Percentiles rank a stretch among this genome's conserved stretches.
phyloP scores from a whole-genome alignment of 2,113 vertebrate species.

The Spea multiplicata region DNA sequence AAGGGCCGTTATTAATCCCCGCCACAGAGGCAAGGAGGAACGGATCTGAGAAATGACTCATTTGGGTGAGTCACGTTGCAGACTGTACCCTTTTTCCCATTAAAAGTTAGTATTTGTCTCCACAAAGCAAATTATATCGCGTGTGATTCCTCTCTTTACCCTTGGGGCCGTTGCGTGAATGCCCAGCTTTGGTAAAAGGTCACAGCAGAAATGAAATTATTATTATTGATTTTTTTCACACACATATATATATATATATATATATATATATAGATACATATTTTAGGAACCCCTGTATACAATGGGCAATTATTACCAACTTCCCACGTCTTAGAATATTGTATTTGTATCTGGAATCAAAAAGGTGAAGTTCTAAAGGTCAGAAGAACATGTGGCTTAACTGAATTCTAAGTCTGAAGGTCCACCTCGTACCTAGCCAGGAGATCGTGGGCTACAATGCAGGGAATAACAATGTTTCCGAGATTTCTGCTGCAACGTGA shows the following conservation, averaged over 20 bases:
- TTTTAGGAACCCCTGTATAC: slow-evolving; percentile 1
- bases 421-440: not conserved
- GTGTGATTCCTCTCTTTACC: not conserved
- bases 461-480: no score
- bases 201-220: not conserved
- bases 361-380: not conserved
- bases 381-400: not conserved
- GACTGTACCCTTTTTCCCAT: slow-evolving; percentile 14
- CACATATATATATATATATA: no score
- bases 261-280: no score
- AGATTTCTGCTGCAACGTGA: no score
- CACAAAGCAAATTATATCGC: not conserved
- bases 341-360: not conserved
- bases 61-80: slow-evolving; percentile 27
- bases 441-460: no score
- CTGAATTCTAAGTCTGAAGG: not conserved
- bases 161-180: not conserved
- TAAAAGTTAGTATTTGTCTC: slow-evolving; percentile 24
- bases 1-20: slow-evolving; percentile 21
- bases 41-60: slow-evolving; percentile 22
- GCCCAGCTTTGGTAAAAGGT: slow-evolving; percentile 15
- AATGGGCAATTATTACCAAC: not conserved
- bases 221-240: slow-evolving; percentile 19
- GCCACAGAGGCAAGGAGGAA: slow-evolving; percentile 28
- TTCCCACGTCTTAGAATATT: not conserved